phyloP scores from a whole-genome alignment of 2,113 vertebrate genomes.

The Dicrurus megarhynchus region DNA sequence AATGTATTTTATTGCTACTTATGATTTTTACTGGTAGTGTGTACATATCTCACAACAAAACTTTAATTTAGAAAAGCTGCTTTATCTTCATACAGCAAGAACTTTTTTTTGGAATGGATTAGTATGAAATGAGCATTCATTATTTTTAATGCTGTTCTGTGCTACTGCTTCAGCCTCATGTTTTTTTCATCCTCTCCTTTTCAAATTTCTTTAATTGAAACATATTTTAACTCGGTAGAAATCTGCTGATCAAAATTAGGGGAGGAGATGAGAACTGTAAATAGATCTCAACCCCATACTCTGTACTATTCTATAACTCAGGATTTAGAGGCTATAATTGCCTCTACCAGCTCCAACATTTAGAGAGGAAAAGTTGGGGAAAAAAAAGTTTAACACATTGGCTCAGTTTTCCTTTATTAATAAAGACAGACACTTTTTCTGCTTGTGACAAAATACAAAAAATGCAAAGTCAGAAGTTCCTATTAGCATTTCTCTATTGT shows the following conservation, averaged over 20 bases:
- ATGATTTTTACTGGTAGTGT: neutral
- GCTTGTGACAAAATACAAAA: neutral
- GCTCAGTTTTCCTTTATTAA: neutral
- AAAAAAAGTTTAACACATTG: neutral
- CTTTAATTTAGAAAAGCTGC: neutral
- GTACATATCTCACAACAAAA: neutral
- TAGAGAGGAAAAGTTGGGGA: neutral
- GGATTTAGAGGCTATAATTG: neutral
- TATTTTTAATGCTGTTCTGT: neutral
- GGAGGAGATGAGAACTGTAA: neutral
- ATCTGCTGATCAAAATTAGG: neutral
- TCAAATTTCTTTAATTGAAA: neutral
- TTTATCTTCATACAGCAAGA: neutral
- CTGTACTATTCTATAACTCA: neutral
- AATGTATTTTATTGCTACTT: conserved; percentile 16
- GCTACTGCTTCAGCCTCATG: neutral
- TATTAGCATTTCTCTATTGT: neutral
- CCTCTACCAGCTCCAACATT: neutral
- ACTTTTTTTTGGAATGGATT: neutral
- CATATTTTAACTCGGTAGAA: neutral
- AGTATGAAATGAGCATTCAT: neutral
- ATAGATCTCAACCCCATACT: neutral
- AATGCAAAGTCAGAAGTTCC: neutral
- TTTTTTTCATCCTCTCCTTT: conserved; percentile 1
- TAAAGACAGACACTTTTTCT: neutral